Evolutionary conservation across 2,797 vertebrate species (phyloP), one percentile per base, ranked within the genome.

Genomic region (Lagocephalus sceleratus): DNA sequence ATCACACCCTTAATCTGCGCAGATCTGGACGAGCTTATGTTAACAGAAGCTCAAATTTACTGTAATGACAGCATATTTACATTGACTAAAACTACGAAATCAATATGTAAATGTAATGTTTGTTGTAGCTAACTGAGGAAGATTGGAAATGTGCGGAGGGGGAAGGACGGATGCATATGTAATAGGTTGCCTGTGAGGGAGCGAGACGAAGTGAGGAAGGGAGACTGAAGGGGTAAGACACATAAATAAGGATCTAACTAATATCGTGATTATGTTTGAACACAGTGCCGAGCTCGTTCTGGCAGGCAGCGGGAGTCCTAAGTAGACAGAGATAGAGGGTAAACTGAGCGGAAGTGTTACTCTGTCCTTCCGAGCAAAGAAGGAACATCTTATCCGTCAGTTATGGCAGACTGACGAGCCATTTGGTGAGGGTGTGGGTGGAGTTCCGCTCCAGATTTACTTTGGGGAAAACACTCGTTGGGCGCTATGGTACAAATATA

Each of bases 31-130:
- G 92, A 93, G 94, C 93, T 93, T 94, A 91, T 96, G 94, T 96
- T 96, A 98, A 97, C 94, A 96, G 92, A 94, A 94, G 93, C 93
- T 92, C 94, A 98, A 96, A 98, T 99, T 96, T 97, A 98, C 94
- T 95, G 93, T 97, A 97, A 99, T 99, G 96, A 98, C 94, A 92
- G 94, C 94, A 95, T 99, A 99, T 99, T 99, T 98, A 98, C 96
- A 98, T 94, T 98, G 94, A 98, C 95, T 98, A 94, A 99, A 98
- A 98, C 94, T 95, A 94, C 91, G 94, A 94, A 97, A 97, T 98
- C 95, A 93, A 94, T 97, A 98, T 99, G 97, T 97, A 98, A 98
- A 99, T 98, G 94, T 95, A 98, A 96, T 99, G 97, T 99, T 99
- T 99, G 96, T 98, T 97, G 94, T 97, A 96, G 95, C 94, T 98